These are phyloP conservation scores for Pollachius pollachius DNA, from an alignment of 2,113 vertebrate species.

Conservation along the genomic window DNA sequence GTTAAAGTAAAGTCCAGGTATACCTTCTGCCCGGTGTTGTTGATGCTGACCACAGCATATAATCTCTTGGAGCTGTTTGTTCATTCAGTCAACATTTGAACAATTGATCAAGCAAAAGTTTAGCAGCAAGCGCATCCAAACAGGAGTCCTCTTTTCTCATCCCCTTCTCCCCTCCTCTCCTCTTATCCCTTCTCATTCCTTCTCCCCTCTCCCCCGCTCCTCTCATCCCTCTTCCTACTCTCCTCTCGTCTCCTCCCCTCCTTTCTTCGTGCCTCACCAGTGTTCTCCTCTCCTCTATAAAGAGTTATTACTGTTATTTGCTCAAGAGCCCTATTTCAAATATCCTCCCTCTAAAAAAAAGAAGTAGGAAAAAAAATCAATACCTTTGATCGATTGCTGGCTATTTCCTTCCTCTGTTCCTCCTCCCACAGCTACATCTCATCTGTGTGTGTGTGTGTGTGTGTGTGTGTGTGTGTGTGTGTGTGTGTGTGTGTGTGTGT, in stretches of 20 bases:
- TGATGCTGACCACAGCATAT: too few species aligned
- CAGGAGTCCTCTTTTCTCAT: slow-evolving; percentile 17
- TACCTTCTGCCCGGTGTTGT: not conserved
- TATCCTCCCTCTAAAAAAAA: slow-evolving; percentile 61
- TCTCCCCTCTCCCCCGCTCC: not conserved
- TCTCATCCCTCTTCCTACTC: not conserved
- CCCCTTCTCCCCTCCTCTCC: not conserved
- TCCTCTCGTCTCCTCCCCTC: not conserved
- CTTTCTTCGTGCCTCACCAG: not conserved
- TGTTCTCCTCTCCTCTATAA: slow-evolving; percentile 42
- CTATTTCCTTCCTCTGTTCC: slow-evolving; percentile 61
- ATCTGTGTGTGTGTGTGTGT: slow-evolving; percentile 28
- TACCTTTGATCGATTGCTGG: slow-evolving; percentile 63
- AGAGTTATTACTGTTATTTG: slow-evolving; percentile 67
- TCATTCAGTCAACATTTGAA: not conserved
- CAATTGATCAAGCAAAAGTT: too few species aligned
- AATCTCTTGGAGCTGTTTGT: not conserved
- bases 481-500: slow-evolving; percentile 11
- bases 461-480: slow-evolving; percentile 15
- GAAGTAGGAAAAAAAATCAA: slow-evolving; percentile 71
- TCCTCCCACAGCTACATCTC: slow-evolving; percentile 30
- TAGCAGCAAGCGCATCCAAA: not conserved
- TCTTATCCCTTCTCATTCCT: not conserved
- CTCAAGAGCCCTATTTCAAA: slow-evolving; percentile 65
- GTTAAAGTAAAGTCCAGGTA: not conserved